Percentiles rank a stretch among this genome's conserved stretches.
Conservation (phyloP, 2,888 invertebrate genomes). For the Agrotis puta region DNA sequence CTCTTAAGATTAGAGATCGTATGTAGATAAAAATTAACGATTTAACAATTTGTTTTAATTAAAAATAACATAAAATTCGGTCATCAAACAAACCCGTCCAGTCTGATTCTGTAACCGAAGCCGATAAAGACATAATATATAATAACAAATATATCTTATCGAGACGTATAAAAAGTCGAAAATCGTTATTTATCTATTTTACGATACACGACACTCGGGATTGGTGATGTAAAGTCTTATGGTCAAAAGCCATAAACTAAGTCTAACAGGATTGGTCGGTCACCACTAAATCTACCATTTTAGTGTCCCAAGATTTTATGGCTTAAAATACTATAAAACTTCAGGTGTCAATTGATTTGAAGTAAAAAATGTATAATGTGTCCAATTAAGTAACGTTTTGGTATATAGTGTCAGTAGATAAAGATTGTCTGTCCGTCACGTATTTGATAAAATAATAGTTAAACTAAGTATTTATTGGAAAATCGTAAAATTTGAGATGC, state of each 20-base stretch:
- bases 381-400: conserved; percentile 67
- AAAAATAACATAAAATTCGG: conserved; percentile 41
- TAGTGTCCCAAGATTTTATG: conserved; percentile 81
- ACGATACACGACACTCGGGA: conserved; percentile 79
- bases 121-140: conserved; percentile 63
- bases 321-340: conserved; percentile 79
- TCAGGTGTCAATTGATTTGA: conserved; percentile 85
- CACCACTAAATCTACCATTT: conserved; percentile 81
- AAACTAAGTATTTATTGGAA: conserved; percentile 28
- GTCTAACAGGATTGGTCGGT: conserved; percentile 81
- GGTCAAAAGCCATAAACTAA: conserved; percentile 80
- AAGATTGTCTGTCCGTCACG: conserved; percentile 35
- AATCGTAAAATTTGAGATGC: conserved; percentile 22
- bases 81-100: conserved; percentile 34
- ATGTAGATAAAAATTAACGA: conserved; percentile 53
- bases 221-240: conserved; percentile 81
- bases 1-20: conserved; percentile 17
- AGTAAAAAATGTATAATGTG: conserved; percentile 66
- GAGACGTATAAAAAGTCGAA: conserved; percentile 62
- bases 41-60: conserved; percentile 55
- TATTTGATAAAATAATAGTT: conserved; percentile 43
- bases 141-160: conserved; percentile 63
- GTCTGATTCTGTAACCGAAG: conserved; percentile 33
- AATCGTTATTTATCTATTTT: conserved; percentile 85
- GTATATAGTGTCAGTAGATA: conserved; percentile 56